Base-by-base conservation (phyloP, 2,113 vertebrate species). In the Indicator indicator region DNA sequence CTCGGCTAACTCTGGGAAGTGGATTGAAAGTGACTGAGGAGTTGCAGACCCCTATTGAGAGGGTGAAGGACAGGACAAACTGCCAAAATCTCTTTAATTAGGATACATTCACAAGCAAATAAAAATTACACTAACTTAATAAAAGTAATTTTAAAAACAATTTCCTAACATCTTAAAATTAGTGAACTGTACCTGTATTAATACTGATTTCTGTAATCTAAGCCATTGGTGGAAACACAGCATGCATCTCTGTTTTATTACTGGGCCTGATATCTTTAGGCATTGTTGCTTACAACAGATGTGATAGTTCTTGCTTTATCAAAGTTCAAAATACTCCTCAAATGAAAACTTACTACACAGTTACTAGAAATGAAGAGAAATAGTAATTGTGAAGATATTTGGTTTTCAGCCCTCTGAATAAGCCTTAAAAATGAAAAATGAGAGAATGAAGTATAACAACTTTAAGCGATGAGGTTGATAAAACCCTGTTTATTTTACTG, bases 1-100 rank as follows among this genome's bases (percentile, higher is more conserved):
- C 74, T 0, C 0, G 8, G 0, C 23, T 62, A 42, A 63, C 70
- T 54, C 0, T 6, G 40, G 63, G 30, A 63, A 73, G 50, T 5
- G 18, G 36, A n/a, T 54, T 76, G 74, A 24, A 79, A 62, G 54
- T 50, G 74, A 65, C 13, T 26, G 33, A 27, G 32, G 55, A 28
- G 44, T 75, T 50, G 60, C 26, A 60, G n/a, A 36, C 52, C 54
- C 17, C 19, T 54, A 46, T 3, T 27, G 58, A 67, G 85, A 69
- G 65, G 24, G 38, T 30, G 33, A 75, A 33, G 64, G 28, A 48
- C 33, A 28, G 28, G 32, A 54, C 50, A 36, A 56, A 92, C 9
- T 33, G 21, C 32, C 0, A 12, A 62, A 38, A 12, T 64, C 32
- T 68, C 17, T 46, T 54, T 59, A 86, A 46, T 74, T 16, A 24